Evolutionary conservation across 2,888 invertebrate genomes (phyloP).

Genomic region (Macrosiphum euphorbiae): DNA sequence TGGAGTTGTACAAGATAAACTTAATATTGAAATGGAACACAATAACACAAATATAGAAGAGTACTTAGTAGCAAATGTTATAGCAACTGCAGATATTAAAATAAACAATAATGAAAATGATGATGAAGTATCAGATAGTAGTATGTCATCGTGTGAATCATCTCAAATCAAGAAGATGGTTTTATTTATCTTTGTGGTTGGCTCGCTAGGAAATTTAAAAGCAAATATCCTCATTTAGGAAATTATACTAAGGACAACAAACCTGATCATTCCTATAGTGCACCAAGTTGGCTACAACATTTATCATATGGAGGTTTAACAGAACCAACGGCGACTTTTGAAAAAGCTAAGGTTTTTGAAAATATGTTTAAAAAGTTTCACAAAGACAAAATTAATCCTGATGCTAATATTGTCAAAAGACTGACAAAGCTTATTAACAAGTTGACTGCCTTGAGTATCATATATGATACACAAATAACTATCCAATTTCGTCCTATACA

Average conservation of each 20-base stretch:
- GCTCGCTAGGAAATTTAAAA: too few relatives aligned
- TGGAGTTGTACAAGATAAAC: not conserved
- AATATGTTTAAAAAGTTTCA: not conserved
- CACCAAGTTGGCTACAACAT: too few relatives aligned
- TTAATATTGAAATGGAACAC: not conserved
- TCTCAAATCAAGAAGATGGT: not conserved
- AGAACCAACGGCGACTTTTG: not conserved
- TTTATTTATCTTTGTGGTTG: too few relatives aligned
- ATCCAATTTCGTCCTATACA: too few relatives aligned
- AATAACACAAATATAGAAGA: not conserved
- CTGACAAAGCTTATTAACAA: not conserved
- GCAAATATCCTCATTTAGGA: too few relatives aligned
- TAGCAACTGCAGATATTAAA: not conserved
- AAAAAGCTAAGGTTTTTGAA: not conserved
- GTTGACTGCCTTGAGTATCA: too few relatives aligned
- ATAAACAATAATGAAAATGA: not conserved
- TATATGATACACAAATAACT: too few relatives aligned
- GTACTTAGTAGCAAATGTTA: not conserved
- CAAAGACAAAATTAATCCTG: not conserved
- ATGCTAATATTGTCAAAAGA: not conserved
- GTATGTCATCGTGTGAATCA: conserved; percentile 6
- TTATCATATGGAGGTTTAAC: too few relatives aligned
- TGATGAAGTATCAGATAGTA: conserved; percentile 3
- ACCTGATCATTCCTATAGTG: too few relatives aligned
- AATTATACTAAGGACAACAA: too few relatives aligned